Base-by-base conservation (phyloP, 2,888 invertebrate species). In the Blastobasis lacticolella region DNA sequence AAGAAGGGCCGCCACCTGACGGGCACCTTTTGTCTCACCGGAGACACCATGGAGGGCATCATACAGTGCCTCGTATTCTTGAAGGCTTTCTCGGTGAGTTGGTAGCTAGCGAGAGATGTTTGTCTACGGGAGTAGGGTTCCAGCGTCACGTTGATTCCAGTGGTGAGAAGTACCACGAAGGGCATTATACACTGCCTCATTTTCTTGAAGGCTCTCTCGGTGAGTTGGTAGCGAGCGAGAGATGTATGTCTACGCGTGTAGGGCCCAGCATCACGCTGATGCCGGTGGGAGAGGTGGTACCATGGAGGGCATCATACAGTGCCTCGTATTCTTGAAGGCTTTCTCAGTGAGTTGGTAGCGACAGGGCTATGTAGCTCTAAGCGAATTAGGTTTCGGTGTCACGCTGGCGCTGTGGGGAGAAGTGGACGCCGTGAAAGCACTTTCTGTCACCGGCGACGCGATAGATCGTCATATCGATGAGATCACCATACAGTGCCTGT, bases 281-380 rank as follows among this genome's bases (percentile, higher is more conserved):
- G 23, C 23, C 3, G 3, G 23, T 23, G 23, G 23, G 23, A 23
- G 23, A 23, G 96, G 96, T 51, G 96, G 96, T 84, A 96, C 96
- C 55, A 96, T 96, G 95, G 96, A 96, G 77, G 96, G 95, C 66
- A 96, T 96, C 74, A 95, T 96, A 75, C 96, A 96, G 89, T 96
- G 96, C 80, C 91, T 96, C 70, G 96, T 96, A 68, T 96, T 96
- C 89, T 92, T 96, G 75, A 96, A 96, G 85, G 96, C 96, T 44
- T 96, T 96, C 81, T 95, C 95, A 94, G 96, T 96, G 90, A 94
- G 95, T 90, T 23, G 23, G 23, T 23, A 23, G 23, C 23, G 23
- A 23, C 2, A 2, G 23, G 3, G 23, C 23, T 23, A 23, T 23
- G 23, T 23, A 23, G 3, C 23, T 23, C 23, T 23, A 23, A 1